Evolutionary conservation across 2,797 vertebrate species (phyloP), one percentile per base, ranked within the genome.

Genomic region (Tapirus indicus): DNA sequence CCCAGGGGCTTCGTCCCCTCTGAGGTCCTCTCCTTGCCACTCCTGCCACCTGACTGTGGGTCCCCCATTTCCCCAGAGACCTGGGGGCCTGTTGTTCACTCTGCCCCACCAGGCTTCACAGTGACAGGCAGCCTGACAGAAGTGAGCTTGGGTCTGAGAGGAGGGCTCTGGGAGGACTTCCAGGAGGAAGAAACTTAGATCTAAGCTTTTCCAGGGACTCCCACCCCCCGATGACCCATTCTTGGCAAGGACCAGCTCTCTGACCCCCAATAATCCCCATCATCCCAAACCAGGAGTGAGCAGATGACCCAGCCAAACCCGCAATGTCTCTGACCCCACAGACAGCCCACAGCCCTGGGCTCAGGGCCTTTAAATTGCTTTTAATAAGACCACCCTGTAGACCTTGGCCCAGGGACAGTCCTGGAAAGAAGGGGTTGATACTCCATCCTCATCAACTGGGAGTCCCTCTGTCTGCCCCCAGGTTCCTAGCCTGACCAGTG

Each of bases 71-170:
- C 52, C 78, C 25, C 8, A n/a, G 85, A 56, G 10, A 14, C 47
- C 23, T 1, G 8, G 52, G 32, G 38, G 9, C 10, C 23, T 62
- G 16, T 2, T 17, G 38, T 72, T 27, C 7, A 18, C 5, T 58
- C n/a, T 62, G 23, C 6, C 64, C 29, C 41, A 3, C 14, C 3
- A 74, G 32, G 20, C 6, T 68, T 82, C 64, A n/a, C 14, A 14
- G 68, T 2, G 47, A 23, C 0, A 5, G 75, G 47, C 18, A 0
- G 14, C 60, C 17, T 23, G 20, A 5, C 0, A 16, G 88, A 66
- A 47, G 49, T 32, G 14, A 62, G 23, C 21, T 10, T 6, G 68
- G 12, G 8, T 18, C 69, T 13, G 16, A n/a, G 74, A 25, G n/a
- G 14, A 75, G 58, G 49, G 54, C 1, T 78, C 88, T 32, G 54